Evolutionary conservation across 2,888 invertebrate species (phyloP).

Genomic region (Brachypalpus laphriformis): DNA sequence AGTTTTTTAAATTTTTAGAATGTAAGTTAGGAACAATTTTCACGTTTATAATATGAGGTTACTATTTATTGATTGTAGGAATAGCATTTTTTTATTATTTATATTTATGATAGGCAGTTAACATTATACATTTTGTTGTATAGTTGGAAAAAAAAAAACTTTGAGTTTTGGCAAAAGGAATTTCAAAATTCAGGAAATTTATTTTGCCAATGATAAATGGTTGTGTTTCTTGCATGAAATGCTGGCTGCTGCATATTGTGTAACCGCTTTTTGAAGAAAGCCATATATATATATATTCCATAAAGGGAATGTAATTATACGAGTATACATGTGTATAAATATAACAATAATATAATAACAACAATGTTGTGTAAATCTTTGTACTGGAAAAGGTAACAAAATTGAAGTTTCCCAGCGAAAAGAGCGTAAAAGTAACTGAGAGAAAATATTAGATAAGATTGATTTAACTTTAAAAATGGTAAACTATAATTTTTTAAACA

Average conservation of each 20-base stretch:
- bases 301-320: slow-evolving; percentile 28
- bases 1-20: slow-evolving; percentile 21
- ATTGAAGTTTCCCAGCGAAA: slow-evolving; percentile 16
- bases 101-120: slow-evolving; percentile 53
- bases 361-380: slow-evolving; percentile 38
- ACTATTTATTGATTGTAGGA: slow-evolving; percentile 43
- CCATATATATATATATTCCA: slow-evolving; percentile 51
- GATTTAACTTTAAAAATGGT: slow-evolving; percentile 41
- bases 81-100: slow-evolving; percentile 38
- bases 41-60: slow-evolving; percentile 31
- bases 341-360: slow-evolving; percentile 25
- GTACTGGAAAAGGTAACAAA: slow-evolving; percentile 35
- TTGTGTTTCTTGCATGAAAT: slow-evolving; percentile 80
- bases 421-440: slow-evolving; percentile 17
- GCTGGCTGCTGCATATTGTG: slow-evolving; percentile 81
- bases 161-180: slow-evolving; percentile 56
- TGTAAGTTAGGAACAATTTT: slow-evolving; percentile 31
- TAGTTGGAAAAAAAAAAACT: slow-evolving; percentile 29
- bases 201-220: slow-evolving; percentile 71
- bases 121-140: slow-evolving; percentile 29
- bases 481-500: slow-evolving; percentile 2
- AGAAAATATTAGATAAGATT: not conserved
- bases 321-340: slow-evolving; percentile 34
- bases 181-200: slow-evolving; percentile 64
- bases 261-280: slow-evolving; percentile 75